A percentile compares a stretch with the other conserved stretches of the same genome.
Conservation (phyloP, 2,888 invertebrate species). For the Melanostoma mellinum region DNA sequence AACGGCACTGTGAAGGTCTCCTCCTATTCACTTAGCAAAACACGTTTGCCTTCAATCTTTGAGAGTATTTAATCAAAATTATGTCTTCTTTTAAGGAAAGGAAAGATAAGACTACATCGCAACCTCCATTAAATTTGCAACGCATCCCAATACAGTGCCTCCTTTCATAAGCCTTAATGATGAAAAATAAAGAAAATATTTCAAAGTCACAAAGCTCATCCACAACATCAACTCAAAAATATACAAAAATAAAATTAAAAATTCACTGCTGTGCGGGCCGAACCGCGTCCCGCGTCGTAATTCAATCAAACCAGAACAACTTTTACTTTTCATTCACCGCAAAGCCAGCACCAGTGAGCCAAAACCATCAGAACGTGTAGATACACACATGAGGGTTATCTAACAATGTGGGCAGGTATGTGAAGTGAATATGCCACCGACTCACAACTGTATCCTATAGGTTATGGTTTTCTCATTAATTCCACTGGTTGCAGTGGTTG, state of each 20-base stretch:
- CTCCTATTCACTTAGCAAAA: too few relatives aligned
- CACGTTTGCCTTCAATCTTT: too few relatives aligned
- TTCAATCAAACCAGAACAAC: slow-evolving; percentile 68
- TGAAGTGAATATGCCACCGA: slow-evolving; percentile 33
- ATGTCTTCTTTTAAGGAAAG: too few relatives aligned
- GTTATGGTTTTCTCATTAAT: slow-evolving; percentile 72
- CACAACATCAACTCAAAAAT: slow-evolving; percentile 6
- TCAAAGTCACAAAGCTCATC: slow-evolving; percentile 57
- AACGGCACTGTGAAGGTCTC: too few relatives aligned
- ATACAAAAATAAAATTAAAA: slow-evolving; percentile 13
- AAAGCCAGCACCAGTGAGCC: slow-evolving; percentile 3
- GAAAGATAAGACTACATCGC: not conserved
- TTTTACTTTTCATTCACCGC: slow-evolving; percentile 63
- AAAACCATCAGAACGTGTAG: slow-evolving; percentile 17
- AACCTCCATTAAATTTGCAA: not conserved
- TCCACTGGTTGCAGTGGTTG: slow-evolving; percentile 45
- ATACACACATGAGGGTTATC: slow-evolving; percentile 40
- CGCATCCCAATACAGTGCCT: not conserved
- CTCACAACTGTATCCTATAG: slow-evolving; percentile 55
- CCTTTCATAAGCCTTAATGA: slow-evolving; percentile 13
- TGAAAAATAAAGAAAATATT: slow-evolving; percentile 25
- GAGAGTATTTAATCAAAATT: too few relatives aligned
- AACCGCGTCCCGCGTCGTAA: slow-evolving; percentile 28
- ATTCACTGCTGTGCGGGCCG: slow-evolving; percentile 3
- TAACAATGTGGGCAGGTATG: slow-evolving; percentile 68